Percentiles rank a stretch among this genome's conserved stretches.
phyloP scores from a whole-genome alignment of 2,113 vertebrate species.

The Vombatus ursinus region DNA sequence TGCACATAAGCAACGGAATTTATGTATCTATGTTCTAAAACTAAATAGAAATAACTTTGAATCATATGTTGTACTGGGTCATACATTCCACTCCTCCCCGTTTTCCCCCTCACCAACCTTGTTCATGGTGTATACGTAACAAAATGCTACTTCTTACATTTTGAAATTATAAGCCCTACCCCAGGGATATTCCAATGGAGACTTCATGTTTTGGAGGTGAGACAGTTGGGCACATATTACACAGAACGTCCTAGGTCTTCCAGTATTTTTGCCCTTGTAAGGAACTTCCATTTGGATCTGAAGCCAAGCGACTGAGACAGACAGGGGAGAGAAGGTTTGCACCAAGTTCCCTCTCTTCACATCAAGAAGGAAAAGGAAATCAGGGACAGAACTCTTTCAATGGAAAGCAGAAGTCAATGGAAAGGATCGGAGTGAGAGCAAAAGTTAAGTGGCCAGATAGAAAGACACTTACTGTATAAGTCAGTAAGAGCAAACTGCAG shows the following conservation, averaged over 20 bases:
- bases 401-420: neutral
- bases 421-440: neutral
- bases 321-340: neutral
- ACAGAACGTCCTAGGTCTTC: neutral
- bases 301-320: neutral
- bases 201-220: neutral
- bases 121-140: neutral
- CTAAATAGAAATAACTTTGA: neutral
- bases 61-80: neutral
- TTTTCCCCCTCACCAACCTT: neutral
- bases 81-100: neutral
- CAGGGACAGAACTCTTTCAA: neutral
- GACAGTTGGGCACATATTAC: neutral
- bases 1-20: neutral
- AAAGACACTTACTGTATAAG: neutral
- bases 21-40: neutral
- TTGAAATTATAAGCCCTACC: neutral
- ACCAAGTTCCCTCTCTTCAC: neutral
- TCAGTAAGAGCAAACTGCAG: neutral
- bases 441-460: neutral
- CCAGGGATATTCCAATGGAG: neutral
- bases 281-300: neutral
- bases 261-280: neutral
- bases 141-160: neutral
- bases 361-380: neutral